Conservation (phyloP, 2,113 vertebrate genomes). For the Pyxicephalus adspersus region DNA sequence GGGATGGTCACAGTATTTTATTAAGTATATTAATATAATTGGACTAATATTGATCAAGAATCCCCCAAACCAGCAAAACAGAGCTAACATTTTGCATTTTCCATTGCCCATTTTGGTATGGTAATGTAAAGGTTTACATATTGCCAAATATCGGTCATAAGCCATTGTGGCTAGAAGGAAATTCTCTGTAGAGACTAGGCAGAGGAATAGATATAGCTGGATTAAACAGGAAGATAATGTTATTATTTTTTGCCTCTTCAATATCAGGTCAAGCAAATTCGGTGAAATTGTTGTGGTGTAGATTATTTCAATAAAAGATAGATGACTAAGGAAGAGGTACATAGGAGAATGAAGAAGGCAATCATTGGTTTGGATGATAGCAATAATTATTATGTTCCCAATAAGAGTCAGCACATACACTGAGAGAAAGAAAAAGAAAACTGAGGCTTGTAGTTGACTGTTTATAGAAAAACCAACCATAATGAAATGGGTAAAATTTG, state of each 20-base stretch:
- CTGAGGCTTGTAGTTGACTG: neutral
- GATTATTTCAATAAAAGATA: slow-evolving; percentile 60
- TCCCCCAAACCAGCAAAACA: neutral
- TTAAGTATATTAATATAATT: neutral
- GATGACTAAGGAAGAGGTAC: slow-evolving; percentile 60
- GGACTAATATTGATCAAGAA: neutral
- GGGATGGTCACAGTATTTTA: neutral
- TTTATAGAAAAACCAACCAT: slow-evolving; percentile 13
- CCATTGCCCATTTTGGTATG: slow-evolving; percentile 40
- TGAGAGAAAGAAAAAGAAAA: slow-evolving; percentile 27
- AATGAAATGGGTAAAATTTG: neutral
- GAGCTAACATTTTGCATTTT: neutral
- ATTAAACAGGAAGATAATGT: slow-evolving; percentile 49
- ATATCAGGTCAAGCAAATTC: slow-evolving; percentile 54
- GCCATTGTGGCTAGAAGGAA: slow-evolving; percentile 57
- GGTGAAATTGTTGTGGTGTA: slow-evolving; percentile 59
- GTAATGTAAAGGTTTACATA: slow-evolving; percentile 55
- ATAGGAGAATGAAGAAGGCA: slow-evolving; percentile 56
- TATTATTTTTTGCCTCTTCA: slow-evolving; percentile 41
- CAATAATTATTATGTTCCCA: slow-evolving; percentile 54
- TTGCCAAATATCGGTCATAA: slow-evolving; percentile 56
- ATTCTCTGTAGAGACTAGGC: slow-evolving; percentile 53
- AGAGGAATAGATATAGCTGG: slow-evolving; percentile 58
- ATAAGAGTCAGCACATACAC: slow-evolving; percentile 10
- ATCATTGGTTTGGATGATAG: slow-evolving; percentile 48